A percentile compares a stretch with the other conserved stretches of the same genome.
Evolutionary conservation across 2,113 vertebrate species (phyloP).

Genomic region (Heteronetta atricapilla): DNA sequence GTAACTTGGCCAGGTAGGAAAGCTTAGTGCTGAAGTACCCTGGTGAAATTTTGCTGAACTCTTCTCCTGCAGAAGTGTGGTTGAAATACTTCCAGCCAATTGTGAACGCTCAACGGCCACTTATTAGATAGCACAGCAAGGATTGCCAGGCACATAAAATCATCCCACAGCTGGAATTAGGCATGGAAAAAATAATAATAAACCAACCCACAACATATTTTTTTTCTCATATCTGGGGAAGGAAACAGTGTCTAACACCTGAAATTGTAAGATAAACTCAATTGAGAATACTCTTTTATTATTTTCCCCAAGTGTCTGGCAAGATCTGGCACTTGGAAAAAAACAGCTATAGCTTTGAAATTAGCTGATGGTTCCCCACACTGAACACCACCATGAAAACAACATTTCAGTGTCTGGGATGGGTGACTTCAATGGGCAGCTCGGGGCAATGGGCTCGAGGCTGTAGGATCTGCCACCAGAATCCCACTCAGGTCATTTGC

Average conservation of each 20-base stretch:
- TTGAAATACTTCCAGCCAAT: conserved; percentile 23
- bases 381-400: not conserved
- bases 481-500: not conserved
- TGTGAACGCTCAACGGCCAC: not conserved
- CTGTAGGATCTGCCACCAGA: not conserved
- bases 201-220: not conserved
- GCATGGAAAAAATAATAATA: not conserved
- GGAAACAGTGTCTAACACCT: not conserved
- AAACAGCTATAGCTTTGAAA: not conserved
- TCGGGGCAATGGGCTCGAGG: not conserved
- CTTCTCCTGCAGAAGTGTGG: not conserved
- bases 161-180: not conserved
- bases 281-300: not conserved
- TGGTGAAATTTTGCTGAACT: not conserved
- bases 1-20: not conserved
- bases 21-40: not conserved
- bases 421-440: not conserved
- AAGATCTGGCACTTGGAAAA: not conserved
- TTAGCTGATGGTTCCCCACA: not conserved
- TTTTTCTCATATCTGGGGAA: not conserved
- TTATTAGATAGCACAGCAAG: not conserved
- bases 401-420: not conserved
- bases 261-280: not conserved
- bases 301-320: not conserved
- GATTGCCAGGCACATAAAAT: not conserved